phyloP scores from a whole-genome alignment of 2,888 invertebrate species.

The Cosmopolites sordidus region DNA sequence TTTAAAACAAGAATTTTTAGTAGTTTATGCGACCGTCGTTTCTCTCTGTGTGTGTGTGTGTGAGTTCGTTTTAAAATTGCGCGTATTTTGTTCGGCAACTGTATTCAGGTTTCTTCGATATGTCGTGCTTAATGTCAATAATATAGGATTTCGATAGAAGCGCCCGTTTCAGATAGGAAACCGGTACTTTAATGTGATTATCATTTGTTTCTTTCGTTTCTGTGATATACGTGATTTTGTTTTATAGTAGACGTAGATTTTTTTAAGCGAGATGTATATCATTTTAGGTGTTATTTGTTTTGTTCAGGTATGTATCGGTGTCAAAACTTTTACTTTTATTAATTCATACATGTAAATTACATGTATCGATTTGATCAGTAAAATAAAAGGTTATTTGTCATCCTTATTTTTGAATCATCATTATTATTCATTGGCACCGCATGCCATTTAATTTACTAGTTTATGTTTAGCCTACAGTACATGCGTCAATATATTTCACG shows the following conservation, averaged over 20 bases:
- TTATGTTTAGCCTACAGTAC: too few species aligned
- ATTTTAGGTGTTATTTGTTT: slow-evolving; percentile 3
- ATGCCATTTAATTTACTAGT: too few species aligned
- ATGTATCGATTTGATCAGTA: too few species aligned
- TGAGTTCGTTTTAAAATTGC: not conserved
- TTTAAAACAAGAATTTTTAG: slow-evolving; percentile 9
- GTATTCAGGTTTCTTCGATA: not conserved
- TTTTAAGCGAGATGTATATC: slow-evolving; percentile 3
- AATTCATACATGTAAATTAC: too few species aligned
- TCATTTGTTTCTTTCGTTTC: slow-evolving; percentile 2
- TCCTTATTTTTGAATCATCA: too few species aligned
- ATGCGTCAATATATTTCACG: too few species aligned
- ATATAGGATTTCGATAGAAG: slow-evolving; percentile 1
- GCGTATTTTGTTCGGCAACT: not conserved
- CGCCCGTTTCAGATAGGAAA: not conserved
- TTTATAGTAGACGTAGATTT: not conserved
- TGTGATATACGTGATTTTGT: slow-evolving; percentile 9
- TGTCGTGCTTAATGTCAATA: not conserved
- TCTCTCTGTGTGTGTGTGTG: not conserved
- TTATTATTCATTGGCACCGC: too few species aligned
- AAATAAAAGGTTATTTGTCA: too few species aligned
- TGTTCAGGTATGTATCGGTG: slow-evolving; percentile 3
- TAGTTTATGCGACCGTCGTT: too few species aligned
- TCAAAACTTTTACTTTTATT: slow-evolving; percentile 1
- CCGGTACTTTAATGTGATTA: slow-evolving; percentile 2